Conservation (phyloP, 2,113 vertebrate genomes). For the Zapus hudsonius region DNA sequence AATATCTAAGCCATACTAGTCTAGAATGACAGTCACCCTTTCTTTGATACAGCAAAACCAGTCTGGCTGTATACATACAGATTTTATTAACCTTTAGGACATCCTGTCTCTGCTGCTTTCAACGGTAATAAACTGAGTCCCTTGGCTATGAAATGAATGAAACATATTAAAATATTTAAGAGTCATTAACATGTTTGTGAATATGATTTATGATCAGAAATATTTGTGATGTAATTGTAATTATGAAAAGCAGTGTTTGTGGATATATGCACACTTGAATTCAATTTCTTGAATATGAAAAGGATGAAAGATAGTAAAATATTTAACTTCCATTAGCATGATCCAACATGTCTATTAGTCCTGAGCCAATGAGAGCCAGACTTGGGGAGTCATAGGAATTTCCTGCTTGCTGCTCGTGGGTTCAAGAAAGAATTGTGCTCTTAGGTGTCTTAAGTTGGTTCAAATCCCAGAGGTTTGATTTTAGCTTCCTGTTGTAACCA, state of each 20-base stretch:
- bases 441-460: not conserved
- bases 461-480: not conserved
- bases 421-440: not conserved
- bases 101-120: not conserved
- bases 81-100: constrained; percentile 4
- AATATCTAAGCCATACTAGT: not conserved
- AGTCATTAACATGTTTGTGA: constrained; percentile 23
- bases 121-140: constrained; percentile 13
- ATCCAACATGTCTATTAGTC: not conserved
- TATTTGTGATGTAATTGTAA: not conserved
- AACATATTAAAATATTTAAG: not conserved
- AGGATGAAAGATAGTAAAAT: no score
- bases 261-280: not conserved
- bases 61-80: not conserved
- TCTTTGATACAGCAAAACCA: not conserved
- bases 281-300: no score
- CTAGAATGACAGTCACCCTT: not conserved
- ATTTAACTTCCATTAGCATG: no score
- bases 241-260: not conserved
- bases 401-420: not conserved
- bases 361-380: not conserved
- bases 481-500: not conserved
- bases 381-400: not conserved
- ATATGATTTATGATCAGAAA: constrained; percentile 25
- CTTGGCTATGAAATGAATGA: constrained; percentile 19